Evolutionary conservation across 2,797 vertebrate genomes (phyloP).

Genomic region (Esox masquinongy): DNA sequence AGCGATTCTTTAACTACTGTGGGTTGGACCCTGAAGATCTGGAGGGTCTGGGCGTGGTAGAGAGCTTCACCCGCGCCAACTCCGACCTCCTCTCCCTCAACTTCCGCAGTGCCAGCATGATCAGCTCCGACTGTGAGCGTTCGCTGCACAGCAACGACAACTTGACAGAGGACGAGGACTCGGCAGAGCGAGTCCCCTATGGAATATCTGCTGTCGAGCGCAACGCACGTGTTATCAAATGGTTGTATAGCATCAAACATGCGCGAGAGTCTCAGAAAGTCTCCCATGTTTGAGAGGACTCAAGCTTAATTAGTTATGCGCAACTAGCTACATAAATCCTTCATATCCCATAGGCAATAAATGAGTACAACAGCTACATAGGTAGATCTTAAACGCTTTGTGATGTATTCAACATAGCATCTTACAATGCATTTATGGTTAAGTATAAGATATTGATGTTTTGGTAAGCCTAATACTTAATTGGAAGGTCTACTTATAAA

Average conservation of each 20-base stretch:
- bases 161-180: slow-evolving; percentile 86
- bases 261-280: slow-evolving; percentile 89
- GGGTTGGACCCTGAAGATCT: slow-evolving; percentile 88
- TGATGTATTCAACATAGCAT: slow-evolving; percentile 12
- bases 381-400: not conserved
- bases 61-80: slow-evolving; percentile 85
- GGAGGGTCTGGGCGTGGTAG: slow-evolving; percentile 67
- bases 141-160: slow-evolving; percentile 89
- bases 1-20: slow-evolving; percentile 96
- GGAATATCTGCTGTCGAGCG: slow-evolving; percentile 89
- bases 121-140: slow-evolving; percentile 89
- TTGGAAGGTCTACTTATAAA: no score
- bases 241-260: slow-evolving; percentile 90
- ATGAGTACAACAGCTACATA: not conserved
- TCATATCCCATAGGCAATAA: not conserved
- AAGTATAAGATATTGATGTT: not conserved
- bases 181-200: slow-evolving; percentile 85
- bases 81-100: slow-evolving; percentile 89
- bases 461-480: not conserved
- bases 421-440: slow-evolving; percentile 1
- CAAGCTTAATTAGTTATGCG: not conserved
- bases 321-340: not conserved
- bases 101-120: slow-evolving; percentile 90
- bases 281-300: slow-evolving; percentile 79
- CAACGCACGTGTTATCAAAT: slow-evolving; percentile 89